A percentile compares a stretch with the other conserved stretches of the same genome.
Evolutionary conservation across 2,113 vertebrate species (phyloP).

Genomic region (Rattus norvegicus): GRCr8 NC_086022.1:61767501-61768000

Average conservation of each 20-base stretch:
- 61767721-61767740: constrained; percentile 89
- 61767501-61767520: neutral
- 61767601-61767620: neutral
- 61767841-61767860: constrained; percentile 84
- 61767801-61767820: constrained; percentile 85
- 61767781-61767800: constrained; percentile 86
- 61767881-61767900: constrained; percentile 3
- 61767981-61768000: neutral
- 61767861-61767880: constrained; percentile 75
- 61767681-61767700: constrained; percentile 89
- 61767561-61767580: neutral
- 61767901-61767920: neutral
- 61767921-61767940: neutral
- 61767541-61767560: neutral
- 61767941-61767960: neutral
- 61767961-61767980: neutral
- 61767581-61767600: neutral
- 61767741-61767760: constrained; percentile 98
- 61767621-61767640: constrained; percentile 73
- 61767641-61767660: constrained; percentile 85
- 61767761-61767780: constrained; percentile 88
- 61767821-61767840: constrained; percentile 87
- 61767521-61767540: accelerated
- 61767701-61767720: constrained; percentile 91
- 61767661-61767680: constrained; percentile 92